Base-by-base conservation (phyloP, 2,113 vertebrate species). In the Carassius carassius region DNA sequence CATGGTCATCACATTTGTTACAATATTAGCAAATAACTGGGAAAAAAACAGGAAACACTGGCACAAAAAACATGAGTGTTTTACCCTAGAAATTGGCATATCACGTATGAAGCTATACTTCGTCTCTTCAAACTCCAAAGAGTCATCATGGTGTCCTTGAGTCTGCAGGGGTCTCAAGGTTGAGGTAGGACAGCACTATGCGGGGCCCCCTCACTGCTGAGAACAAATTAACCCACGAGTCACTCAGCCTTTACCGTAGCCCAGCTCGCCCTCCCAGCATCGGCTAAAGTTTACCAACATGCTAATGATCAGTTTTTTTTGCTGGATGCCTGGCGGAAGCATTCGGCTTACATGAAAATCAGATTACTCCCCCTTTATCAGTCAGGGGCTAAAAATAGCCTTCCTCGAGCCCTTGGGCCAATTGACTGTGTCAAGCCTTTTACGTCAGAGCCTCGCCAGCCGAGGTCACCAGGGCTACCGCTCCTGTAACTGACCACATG, bases 341-440 rank as follows among this genome's bases (percentile, higher is more conserved):
- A 3, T 51, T 86, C 81, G 11, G 85, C 81, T 89, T 83, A 78
- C 58, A 44, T 72, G 23, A 25, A 74, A 84, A 87, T 84, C 54
- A 72, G 86, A 88, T 88, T 80, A 87, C 75, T 54, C 82, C 54
- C 62, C 69, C 32, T 37, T 80, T 73, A 84, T 84, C 74, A 58
- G 75, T 51, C 29, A 41, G 29, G 41, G 4, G 78, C 78, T 86
- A 88, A 80, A 86, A 56, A 80, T 87, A 89, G 19, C 49, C 7
- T 67, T 63, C n/a, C 49, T 47, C 8, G 3, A 3, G 2, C 44
- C 44, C 44, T 47, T 10, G 10, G 44, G 11, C 44, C 44, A 0
- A 47, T 3, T 47, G 44, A 47, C 44, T 47, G 11, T 47, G 44
- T 47, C 44, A 47, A 47, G 44, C 11, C 44, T 47, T 47, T 47